phyloP scores from a whole-genome alignment of 2,888 invertebrate genomes.

The Andricus quercusramuli region DNA sequence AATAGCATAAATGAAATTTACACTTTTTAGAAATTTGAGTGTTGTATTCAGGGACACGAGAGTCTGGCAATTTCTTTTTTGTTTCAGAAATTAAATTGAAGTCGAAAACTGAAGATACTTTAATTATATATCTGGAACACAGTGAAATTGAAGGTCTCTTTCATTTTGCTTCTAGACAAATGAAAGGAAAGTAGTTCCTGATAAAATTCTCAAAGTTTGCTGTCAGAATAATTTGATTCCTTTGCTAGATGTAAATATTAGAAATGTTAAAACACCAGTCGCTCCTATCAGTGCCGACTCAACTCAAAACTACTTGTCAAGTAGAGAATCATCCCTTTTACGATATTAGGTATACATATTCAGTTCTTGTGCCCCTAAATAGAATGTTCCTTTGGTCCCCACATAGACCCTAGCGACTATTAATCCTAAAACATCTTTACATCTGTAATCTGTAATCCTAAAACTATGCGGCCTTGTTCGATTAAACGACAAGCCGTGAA shows the following conservation, averaged over 20 bases:
- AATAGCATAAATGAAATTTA: background rate
- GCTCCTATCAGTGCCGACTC: conserved; percentile 31
- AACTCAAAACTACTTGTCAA: conserved; percentile 18
- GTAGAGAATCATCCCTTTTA: conserved; percentile 29
- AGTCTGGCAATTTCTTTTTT: background rate
- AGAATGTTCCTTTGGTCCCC: conserved; percentile 30
- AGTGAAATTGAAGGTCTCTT: background rate
- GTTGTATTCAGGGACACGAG: background rate
- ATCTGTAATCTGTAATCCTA: conserved; percentile 25
- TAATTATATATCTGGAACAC: no score
- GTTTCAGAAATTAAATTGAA: background rate
- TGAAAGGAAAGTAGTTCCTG: background rate
- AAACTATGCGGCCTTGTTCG: conserved; percentile 18
- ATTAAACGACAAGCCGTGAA: conserved; percentile 45
- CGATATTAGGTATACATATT: conserved; percentile 21
- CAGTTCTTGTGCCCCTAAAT: conserved; percentile 34
- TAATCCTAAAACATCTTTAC: conserved; percentile 19
- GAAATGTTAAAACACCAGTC: conserved; percentile 38
- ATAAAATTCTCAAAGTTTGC: no score
- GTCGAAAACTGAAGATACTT: background rate
- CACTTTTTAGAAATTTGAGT: background rate
- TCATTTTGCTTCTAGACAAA: background rate
- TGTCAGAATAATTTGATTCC: background rate
- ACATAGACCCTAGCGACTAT: conserved; percentile 34
- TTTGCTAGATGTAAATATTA: background rate